These are phyloP conservation scores for Glaucopsyche alexis DNA, from an alignment of 2,888 invertebrate species.

Conservation along the genomic window DNA sequence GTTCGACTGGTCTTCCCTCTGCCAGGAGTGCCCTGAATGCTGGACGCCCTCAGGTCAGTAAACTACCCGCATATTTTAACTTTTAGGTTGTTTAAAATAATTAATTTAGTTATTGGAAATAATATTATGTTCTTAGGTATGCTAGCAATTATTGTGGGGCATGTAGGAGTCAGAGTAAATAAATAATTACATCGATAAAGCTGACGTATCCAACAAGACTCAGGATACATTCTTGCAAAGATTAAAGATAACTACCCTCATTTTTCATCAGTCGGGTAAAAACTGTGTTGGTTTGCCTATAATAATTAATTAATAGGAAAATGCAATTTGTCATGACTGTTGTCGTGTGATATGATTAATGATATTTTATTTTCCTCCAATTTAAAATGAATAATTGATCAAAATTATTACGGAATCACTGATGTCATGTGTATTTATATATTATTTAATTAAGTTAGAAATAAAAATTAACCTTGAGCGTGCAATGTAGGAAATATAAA, in stretches of 20 bases:
- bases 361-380: not conserved
- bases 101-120: too few relatives aligned
- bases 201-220: too few relatives aligned
- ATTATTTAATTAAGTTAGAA: slow-evolving; percentile 36
- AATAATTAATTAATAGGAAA: not conserved
- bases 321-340: not conserved
- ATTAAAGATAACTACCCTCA: too few relatives aligned
- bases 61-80: slow-evolving; percentile 27
- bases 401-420: not conserved
- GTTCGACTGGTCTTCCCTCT: slow-evolving; percentile 83
- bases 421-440: not conserved
- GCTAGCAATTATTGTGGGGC: too few relatives aligned
- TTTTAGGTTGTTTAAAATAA: too few relatives aligned
- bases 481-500: slow-evolving; percentile 21
- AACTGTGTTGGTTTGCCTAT: not conserved
- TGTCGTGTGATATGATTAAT: not conserved
- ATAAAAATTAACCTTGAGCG: slow-evolving; percentile 6
- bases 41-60: slow-evolving; percentile 82
- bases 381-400: slow-evolving; percentile 6
- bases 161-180: too few relatives aligned
- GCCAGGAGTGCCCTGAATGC: slow-evolving; percentile 81
- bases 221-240: too few relatives aligned
- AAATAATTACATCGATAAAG: too few relatives aligned
- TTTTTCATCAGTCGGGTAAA: not conserved
- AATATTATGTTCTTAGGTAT: too few relatives aligned